phyloP scores from a whole-genome alignment of 1,140 invertebrate species.

The Macrostomum lignano region DNA sequence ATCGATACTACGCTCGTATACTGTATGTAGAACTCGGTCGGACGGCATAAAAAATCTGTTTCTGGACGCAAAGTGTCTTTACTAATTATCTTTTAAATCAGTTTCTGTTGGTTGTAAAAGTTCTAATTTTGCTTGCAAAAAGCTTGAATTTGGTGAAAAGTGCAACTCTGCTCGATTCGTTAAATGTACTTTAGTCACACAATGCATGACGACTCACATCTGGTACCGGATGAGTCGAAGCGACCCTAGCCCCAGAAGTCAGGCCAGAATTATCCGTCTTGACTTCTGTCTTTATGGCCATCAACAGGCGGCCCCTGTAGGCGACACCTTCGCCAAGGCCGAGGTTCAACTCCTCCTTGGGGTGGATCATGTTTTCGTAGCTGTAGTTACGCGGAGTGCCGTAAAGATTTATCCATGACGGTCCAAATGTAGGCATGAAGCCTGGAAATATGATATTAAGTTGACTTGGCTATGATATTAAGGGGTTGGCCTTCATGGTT shows the following conservation, averaged over 20 bases:
- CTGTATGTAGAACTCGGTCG: no score
- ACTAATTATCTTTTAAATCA: no score
- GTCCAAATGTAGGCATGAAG: constrained; percentile 51
- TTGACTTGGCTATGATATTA: no score
- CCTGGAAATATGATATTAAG: no score
- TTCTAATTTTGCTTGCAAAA: no score
- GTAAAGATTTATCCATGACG: constrained; percentile 47
- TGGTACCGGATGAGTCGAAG: not conserved
- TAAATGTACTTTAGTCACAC: not conserved
- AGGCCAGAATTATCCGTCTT: not conserved
- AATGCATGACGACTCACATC: constrained; percentile 6
- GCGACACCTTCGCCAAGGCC: constrained; percentile 52
- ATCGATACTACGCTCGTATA: no score
- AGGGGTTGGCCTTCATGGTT: no score
- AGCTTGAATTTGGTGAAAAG: no score
- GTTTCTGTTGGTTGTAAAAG: no score
- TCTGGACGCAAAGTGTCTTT: no score
- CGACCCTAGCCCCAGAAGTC: not conserved
- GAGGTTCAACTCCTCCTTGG: constrained; percentile 29
- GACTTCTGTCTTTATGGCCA: constrained; percentile 8
- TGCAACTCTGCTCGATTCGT: not conserved
- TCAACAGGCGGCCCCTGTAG: constrained; percentile 37
- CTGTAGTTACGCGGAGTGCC: constrained; percentile 42
- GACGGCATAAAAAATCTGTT: no score
- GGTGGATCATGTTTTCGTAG: not conserved